Evolutionary conservation across 2,113 vertebrate species (phyloP), one percentile per base, ranked within the genome.

Genomic region (Limanda limanda): DNA sequence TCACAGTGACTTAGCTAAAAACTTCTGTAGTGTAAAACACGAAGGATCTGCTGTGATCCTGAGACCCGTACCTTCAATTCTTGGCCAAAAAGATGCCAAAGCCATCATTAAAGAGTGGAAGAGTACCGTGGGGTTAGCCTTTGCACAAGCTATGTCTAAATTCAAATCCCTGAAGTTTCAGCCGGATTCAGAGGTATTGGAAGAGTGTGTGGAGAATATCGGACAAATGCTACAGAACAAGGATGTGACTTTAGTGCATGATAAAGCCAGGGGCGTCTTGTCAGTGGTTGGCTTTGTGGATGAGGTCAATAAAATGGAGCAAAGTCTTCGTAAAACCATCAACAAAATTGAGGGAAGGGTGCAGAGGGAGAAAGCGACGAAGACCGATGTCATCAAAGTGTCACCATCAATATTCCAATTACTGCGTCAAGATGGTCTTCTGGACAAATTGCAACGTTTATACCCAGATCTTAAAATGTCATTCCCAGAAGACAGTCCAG

Each of bases 61-160:
- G 74, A 89, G 68, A 59, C 96, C 96, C 20, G 74, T 91, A 0
- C 9, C 83, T 21, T 56, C 90, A 11, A 78, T 97, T 25, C 88
- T 88, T 27, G 84, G 82, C 17, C 87, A 93, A 74, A 94, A 92
- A 18, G 85, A 92, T 67, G 87, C 63, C 17, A 93, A 86, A 20
- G 68, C 31, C 71, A 86, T 94, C 31, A 73, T 93, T 52, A 94
- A 90, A 84, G 67, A 76, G 0, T 99, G 97, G 97, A 88, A 59
- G 13, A 66, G 86, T n/a, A 87, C 85, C 0, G 94, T 92, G 54
- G 90, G 86, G 1, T 0, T 42, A 0, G 84, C 47, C 0, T 96
- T 98, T 82, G 85, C 51, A 17, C 4, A 3, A 14, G 71, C 89
- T 62, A 40, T 94, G 63, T 94, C 93, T 0, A 74, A 93, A 65